Evolutionary conservation across 2,888 invertebrate genomes (phyloP), one percentile per base, ranked within the genome.

Genomic region (Caenorhabditis imperialis): DNA sequence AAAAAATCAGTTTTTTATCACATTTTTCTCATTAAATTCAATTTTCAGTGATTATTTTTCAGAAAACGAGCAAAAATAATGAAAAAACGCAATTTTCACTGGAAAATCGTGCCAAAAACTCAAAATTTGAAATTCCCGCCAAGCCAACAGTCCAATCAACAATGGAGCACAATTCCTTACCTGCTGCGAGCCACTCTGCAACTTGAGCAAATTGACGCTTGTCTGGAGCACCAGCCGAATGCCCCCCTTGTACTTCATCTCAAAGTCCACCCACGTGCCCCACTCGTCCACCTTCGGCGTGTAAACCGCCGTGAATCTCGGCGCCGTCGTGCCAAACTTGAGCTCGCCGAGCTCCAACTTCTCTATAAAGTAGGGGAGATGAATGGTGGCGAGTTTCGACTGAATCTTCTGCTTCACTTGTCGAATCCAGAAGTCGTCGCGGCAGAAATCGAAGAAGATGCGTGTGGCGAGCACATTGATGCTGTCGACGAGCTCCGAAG

Each of bases 231-330:
- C 93, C 91, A 95, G 92, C 77, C 92, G 92, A 42, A 94, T 91
- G 78, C 91, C 91, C 53, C 94, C 94, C 2, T 79, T 71, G 74
- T 86, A 88, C 25, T 81, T 78, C 62, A 88, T 76, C 81, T 94
- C 93, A 14, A 95, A 90, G 89, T 95, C 94, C 0, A 94, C 91
- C 95, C 96, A 96, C 61, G 95, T 90, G 37, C 96, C 96, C 86
- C 93, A 92, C 79, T 93, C 92, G 89, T 95, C 93, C 75, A 93
- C 89, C 44, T 91, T 89, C 0, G 95, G 94, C 55, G 81, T 72
- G 74, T 91, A 83, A 18, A 88, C 83, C 12, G 73, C 77, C 10
- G 77, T 74, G 30, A 88, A 84, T 14, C 60, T 70, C 1, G 88
- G 87, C n/a, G 84, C 75, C 0, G 55, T 45, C 0, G 81, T 82